Base-by-base conservation (phyloP, 2,888 invertebrate species). In the Sarcophaga caerulescens region DNA sequence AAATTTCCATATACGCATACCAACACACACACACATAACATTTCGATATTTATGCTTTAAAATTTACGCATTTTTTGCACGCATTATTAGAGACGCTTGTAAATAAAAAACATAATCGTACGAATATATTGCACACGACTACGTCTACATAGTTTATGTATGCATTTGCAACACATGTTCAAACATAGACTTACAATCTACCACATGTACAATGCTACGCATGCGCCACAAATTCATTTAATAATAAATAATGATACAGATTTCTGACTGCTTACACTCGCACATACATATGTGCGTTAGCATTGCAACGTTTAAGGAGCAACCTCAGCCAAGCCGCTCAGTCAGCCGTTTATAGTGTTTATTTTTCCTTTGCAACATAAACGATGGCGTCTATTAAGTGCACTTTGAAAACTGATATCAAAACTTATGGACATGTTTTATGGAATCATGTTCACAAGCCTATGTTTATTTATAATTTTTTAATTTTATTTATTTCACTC, bases 61-160 rank as follows among this genome's bases (percentile, higher is more conserved):
- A 71, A 86, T 86, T 86, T 86, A 86, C 86, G 86, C 86, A 86
- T 84, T 86, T 86, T 84, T 78, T 81, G 47, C 86, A 86, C 86
- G 86, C 86, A 86, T 86, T 77, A 78, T 59, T n/a, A 57, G 57
- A 66, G 21, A 70, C 84, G 68, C 74, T 81, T 78, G 74, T 70
- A 81, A 65, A 78, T 70, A 78, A 75, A 75, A 81, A 74, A 70
- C 62, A 68, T 79, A 21, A 45, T 35, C n/a, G 19, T 66, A 17
- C 10, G 35, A 17, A 60, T 19, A 60, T 60, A 60, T 19, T 19
- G 52, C 52, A 52, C 12, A 17, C 52, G 17, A 14, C 0, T 52
- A 17, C 4, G 52, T 11, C 65, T 25, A 12, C 23, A 1, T 25
- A 35, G 8, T n/a, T n/a, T n/a, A n/a, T n/a, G n/a, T n/a, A n/a